A percentile compares a stretch with the other conserved stretches of the same genome.
Evolutionary conservation across 2,888 invertebrate species (phyloP).

Genomic region (Anagyrus pseudococci): DNA sequence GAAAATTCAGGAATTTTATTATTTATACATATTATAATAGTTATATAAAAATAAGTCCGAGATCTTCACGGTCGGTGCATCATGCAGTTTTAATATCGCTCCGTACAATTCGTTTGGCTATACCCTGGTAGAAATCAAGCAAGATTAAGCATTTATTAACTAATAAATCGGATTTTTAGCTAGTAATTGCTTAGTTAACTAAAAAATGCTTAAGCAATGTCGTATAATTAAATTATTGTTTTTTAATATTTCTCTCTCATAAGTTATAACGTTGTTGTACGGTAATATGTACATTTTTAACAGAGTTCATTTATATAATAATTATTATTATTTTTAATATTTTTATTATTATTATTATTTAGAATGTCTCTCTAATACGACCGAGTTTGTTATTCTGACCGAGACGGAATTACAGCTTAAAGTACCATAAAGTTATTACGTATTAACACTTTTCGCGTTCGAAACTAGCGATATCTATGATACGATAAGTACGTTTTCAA

Average conservation of each 20-base stretch:
- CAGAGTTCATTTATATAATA: no score
- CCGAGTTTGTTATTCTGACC: conserved; percentile 37
- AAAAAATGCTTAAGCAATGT: no score
- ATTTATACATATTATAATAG: conserved; percentile 4
- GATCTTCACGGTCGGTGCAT: conserved; percentile 7
- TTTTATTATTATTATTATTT: neutral
- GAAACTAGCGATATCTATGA: conserved; percentile 36
- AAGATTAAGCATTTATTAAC: no score
- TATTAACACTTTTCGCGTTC: conserved; percentile 32
- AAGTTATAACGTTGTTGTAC: no score
- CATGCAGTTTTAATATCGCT: neutral
- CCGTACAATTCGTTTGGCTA: neutral
- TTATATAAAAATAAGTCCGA: conserved; percentile 30
- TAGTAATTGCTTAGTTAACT: no score
- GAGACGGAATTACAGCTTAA: conserved; percentile 21
- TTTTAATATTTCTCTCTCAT: no score
- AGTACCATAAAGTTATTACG: conserved; percentile 15
- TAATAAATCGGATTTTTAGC: no score
- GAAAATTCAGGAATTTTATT: conserved; percentile 6
- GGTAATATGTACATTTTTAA: no score
- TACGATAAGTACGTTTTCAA: conserved; percentile 23
- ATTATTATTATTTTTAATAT: neutral
- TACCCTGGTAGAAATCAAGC: no score
- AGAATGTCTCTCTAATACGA: conserved; percentile 10
- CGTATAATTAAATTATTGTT: no score